phyloP scores from a whole-genome alignment of 2,888 invertebrate genomes.

The Steromphala cineraria region DNA sequence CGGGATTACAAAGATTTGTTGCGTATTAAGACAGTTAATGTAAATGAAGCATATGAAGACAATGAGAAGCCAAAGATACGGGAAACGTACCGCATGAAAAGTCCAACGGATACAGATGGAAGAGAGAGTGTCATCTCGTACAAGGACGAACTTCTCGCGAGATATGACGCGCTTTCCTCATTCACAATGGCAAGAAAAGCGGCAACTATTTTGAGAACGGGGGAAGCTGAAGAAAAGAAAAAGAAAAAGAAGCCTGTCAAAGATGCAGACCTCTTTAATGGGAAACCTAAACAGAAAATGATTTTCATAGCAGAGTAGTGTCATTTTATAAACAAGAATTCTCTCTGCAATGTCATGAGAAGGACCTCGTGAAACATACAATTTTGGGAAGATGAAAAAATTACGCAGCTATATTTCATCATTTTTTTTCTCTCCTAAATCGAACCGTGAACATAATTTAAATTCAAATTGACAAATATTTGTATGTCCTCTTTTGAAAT shows the following conservation, averaged over 20 bases:
- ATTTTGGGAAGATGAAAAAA: too few species aligned
- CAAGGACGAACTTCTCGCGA: conserved; percentile 23
- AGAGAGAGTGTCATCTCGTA: conserved; percentile 22
- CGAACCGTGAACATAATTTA: too few species aligned
- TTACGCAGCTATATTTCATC: too few species aligned
- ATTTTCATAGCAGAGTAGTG: conserved; percentile 24
- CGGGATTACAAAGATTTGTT: conserved; percentile 3
- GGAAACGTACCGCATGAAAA: background rate
- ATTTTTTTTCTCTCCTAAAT: too few species aligned
- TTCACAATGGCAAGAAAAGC: conserved; percentile 26
- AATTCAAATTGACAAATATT: too few species aligned
- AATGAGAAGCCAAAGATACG: background rate
- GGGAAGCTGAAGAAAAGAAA: background rate
- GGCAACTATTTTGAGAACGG: conserved; percentile 15
- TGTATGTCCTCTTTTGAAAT: too few species aligned
- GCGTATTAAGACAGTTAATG: background rate
- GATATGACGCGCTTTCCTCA: conserved; percentile 25
- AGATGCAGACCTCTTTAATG: background rate
- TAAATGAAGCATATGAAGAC: background rate
- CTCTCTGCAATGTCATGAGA: too few species aligned
- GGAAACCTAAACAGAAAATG: conserved; percentile 19
- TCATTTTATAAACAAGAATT: background rate
- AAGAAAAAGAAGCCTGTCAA: background rate
- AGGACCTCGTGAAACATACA: too few species aligned
- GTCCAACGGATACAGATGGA: background rate